Base-by-base conservation (phyloP, 2,797 vertebrate species). In the Danio choprae region DNA sequence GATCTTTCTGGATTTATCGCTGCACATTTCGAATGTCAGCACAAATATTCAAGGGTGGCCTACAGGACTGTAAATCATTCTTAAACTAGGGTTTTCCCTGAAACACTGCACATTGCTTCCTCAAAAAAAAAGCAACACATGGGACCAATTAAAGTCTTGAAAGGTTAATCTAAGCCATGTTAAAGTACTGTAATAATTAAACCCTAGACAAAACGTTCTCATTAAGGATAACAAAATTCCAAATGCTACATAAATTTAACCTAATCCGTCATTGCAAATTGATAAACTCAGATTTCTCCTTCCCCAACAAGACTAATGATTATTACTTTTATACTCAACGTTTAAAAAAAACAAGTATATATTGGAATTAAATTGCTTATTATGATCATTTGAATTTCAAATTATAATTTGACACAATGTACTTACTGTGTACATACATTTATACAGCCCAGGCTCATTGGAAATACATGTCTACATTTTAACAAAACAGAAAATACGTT, bases 141-240 rank as follows among this genome's bases (percentile, higher is more conserved):
- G 44, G 6, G 9, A 40, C 43, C 22, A 62, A 74, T 50, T 62
- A 44, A 65, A 65, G 40, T 38, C 43, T 48, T 4, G 10, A 36
- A 74, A 74, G 71, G 22, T 60, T 74, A 46, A 29, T 15, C 22
- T 74, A 59, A 38, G 56, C 4, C 41, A 7, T 13, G 40, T 16
- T 41, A 56, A 43, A 64, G 4, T 72, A 41, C 13, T 74, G 43
- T 48, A 13, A 74, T 60, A 60, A 60, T 59, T 48, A 73, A 73
- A 46, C 18, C 13, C 15, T 10, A 36, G 71, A 60, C 43, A 74
- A 60, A 60, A 50, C 48, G 56, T 18, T 16, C 56, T 48, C 20
- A 36, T 60, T 48, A 50, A 15, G 48, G 5, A n/a, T 36, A 9
- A 18, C 15, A 18, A 43, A 15, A 43, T 56, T 8, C 8, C 18